Evolutionary conservation across 1,140 invertebrate genomes (phyloP).

Genomic region (Sycophila sp.): DNA sequence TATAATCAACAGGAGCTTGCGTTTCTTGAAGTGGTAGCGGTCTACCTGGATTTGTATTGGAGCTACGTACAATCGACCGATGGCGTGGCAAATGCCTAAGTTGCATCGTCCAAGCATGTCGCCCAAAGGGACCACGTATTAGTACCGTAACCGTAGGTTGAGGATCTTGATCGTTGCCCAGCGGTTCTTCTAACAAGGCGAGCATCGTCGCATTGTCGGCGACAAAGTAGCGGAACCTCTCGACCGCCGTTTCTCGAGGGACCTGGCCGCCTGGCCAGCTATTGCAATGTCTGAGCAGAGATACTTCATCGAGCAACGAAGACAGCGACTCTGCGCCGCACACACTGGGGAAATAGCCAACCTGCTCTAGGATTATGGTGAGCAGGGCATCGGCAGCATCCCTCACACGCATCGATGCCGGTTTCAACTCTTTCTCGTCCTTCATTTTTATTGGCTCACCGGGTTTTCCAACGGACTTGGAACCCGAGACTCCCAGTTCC

Average conservation of each 20-base stretch:
- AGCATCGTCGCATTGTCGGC: slow-evolving; percentile 90
- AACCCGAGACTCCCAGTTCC: slow-evolving; percentile 96
- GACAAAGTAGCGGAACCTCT: slow-evolving; percentile 89
- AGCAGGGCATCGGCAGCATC: slow-evolving; percentile 95
- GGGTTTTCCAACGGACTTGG: slow-evolving; percentile 87
- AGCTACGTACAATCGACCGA: slow-evolving; percentile 77
- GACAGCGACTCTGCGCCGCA: slow-evolving; percentile 87
- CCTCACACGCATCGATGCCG: slow-evolving; percentile 93
- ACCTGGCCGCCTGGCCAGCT: slow-evolving; percentile 66
- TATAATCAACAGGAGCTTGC: slow-evolving; percentile 70
- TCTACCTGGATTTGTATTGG: slow-evolving; percentile 78
- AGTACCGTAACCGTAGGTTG: slow-evolving; percentile 83
- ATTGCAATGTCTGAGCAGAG: slow-evolving; percentile 83
- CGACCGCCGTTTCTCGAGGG: slow-evolving; percentile 68
- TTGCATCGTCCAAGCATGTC: slow-evolving; percentile 94
- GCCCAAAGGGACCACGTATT: slow-evolving; percentile 90
- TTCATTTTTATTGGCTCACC: slow-evolving; percentile 92
- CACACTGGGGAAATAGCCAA: slow-evolving; percentile 83
- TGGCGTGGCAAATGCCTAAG: slow-evolving; percentile 83
- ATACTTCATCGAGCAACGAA: slow-evolving; percentile 88
- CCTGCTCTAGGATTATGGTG: slow-evolving; percentile 90
- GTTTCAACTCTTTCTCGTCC: slow-evolving; percentile 94
- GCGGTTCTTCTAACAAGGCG: slow-evolving; percentile 89
- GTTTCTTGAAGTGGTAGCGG: slow-evolving; percentile 81
- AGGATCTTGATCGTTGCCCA: slow-evolving; percentile 83